Conservation (phyloP, 2,888 invertebrate species). For the Melanargia galathea region DNA sequence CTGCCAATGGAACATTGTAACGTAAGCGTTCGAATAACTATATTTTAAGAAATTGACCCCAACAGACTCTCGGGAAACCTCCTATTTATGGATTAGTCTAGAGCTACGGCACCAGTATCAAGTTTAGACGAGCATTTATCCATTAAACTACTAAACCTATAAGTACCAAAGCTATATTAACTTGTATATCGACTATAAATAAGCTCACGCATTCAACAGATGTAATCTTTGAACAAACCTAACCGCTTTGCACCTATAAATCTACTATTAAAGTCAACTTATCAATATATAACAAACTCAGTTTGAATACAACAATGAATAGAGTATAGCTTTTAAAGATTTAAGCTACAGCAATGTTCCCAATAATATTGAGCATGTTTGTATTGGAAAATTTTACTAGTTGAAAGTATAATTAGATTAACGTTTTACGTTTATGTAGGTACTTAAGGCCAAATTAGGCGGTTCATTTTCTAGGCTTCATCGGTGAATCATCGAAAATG, state of each 20-base stretch:
- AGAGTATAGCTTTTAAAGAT: slow-evolving; percentile 28
- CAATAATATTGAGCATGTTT: slow-evolving; percentile 37
- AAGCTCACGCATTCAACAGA: slow-evolving; percentile 34
- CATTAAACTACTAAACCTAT: slow-evolving; percentile 25
- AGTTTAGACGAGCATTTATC: slow-evolving; percentile 31
- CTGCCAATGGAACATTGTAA: slow-evolving; percentile 15
- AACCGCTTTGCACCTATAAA: slow-evolving; percentile 37
- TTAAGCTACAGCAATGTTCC: slow-evolving; percentile 35
- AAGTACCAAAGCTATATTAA: slow-evolving; percentile 41
- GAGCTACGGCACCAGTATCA: slow-evolving; percentile 25
- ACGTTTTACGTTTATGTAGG: slow-evolving; percentile 38
- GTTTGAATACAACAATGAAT: slow-evolving; percentile 28
- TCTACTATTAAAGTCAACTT: slow-evolving; percentile 29
- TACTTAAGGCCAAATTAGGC: too few species aligned
- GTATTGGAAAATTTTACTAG: slow-evolving; percentile 32
- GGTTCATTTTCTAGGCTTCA: too few species aligned
- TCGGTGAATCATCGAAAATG: too few species aligned
- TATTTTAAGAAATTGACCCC: slow-evolving; percentile 24
- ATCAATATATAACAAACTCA: slow-evolving; percentile 30
- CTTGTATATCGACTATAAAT: slow-evolving; percentile 35
- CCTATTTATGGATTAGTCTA: slow-evolving; percentile 26
- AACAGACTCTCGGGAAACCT: slow-evolving; percentile 20
- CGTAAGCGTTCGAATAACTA: slow-evolving; percentile 19
- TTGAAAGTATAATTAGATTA: slow-evolving; percentile 39
- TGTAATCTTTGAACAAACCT: slow-evolving; percentile 35